These are phyloP conservation scores for Copsychus sechellarum DNA, from an alignment of 2,113 vertebrate species.

Conservation along the genomic window DNA sequence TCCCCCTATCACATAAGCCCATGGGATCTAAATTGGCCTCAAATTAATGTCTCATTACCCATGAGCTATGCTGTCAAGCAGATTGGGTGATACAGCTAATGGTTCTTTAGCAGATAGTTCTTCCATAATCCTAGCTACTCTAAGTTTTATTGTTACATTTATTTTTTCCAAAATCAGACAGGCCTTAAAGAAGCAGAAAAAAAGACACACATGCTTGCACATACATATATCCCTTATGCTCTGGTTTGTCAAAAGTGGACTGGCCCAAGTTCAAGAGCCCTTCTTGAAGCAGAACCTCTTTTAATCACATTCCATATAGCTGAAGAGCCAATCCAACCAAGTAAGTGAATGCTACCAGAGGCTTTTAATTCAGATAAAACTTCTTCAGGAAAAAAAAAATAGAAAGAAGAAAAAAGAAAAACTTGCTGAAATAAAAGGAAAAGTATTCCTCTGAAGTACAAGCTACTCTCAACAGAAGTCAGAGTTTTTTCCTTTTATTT, in stretches of 20 bases:
- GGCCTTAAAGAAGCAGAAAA: background rate
- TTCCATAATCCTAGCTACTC: background rate
- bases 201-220: background rate
- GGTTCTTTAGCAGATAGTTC: background rate
- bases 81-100: background rate
- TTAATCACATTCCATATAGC: conserved; percentile 33
- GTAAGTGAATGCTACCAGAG: background rate
- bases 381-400: background rate
- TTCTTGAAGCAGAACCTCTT: conserved; percentile 43
- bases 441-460: background rate
- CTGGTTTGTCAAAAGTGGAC: background rate
- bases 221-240: background rate
- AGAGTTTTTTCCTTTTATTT: background rate
- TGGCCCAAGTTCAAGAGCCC: conserved; percentile 33
- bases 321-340: background rate
- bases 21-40: background rate
- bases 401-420: background rate
- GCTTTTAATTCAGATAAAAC: conserved; percentile 32
- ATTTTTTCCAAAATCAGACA: background rate
- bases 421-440: background rate
- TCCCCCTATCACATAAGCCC: background rate
- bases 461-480: background rate
- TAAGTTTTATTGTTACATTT: background rate
- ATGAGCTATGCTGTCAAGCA: background rate
- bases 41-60: background rate